Evolutionary conservation across 1,140 invertebrate genomes (phyloP), one percentile per base, ranked within the genome.

Genomic region (Metaphire vulgaris): DNA sequence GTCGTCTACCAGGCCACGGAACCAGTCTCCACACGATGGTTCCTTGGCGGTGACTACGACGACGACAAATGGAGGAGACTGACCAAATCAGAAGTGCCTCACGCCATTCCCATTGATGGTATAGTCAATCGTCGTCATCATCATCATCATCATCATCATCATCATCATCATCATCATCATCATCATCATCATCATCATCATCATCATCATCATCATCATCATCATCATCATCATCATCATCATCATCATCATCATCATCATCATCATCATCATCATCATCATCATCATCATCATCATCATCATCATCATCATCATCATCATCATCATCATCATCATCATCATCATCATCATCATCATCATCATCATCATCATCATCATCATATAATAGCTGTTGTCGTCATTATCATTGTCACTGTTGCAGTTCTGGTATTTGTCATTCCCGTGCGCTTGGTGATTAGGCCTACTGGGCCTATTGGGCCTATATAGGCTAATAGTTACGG

Each of bases 161-260:
- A 56, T 56, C 41, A 56, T 56, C 41, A 56, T 56, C 41, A 56
- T 56, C 41, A 56, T 56, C 41, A 56, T 56, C 41, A 56, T 56
- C 41, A 56, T 56, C 41, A 56, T 56, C 41, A 56, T 56, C 41
- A 56, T 56, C 41, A 56, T 56, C 41, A 56, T 56, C 41, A 56
- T 56, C 41, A 56, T 56, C 41, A 56, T 56, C 41, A 56, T 56
- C 41, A 56, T 56, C 41, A 56, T 56, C 41, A 56, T 56, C 41
- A 56, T 6, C 41, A 56, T 56, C 41, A 56, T 56, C 41, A 56
- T 56, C 41, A 56, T 6, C 41, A 56, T 56, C 41, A 56, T 56
- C 41, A 56, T 56, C 41, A 56, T 12, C 41, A 56, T 56, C 41
- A 56, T 56, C 41, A 12, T 56, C 41, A 56, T 56, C 41, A 56